Evolutionary conservation across 64 coral and sea anemone genomes (phyloP), one percentile per base, ranked within the genome.

Genomic region (Pachyseris speciosa): DNA sequence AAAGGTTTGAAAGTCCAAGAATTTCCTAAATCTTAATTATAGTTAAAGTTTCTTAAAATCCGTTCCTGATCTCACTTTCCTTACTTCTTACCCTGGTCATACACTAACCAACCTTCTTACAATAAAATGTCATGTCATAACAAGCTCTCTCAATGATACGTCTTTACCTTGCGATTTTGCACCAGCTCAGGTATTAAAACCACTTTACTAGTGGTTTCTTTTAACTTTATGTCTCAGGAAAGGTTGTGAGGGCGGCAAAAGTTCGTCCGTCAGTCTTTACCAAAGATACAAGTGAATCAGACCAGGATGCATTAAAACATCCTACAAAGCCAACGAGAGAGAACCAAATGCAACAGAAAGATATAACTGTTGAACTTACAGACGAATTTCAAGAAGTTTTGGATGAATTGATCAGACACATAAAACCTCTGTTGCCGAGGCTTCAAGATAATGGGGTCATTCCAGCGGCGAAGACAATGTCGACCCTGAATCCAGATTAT

Each of bases 321-420:
- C 15, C 22, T 32, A 51, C 22, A 13, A 63, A 25, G 19, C 7
- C 64, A 68, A 88, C 69, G 49, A 72, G 55, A 30, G 34, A 70
- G 26, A 50, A 42, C 34, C 28, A 32, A 32, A 27, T 57, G 0
- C 17, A 91, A 11, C 61, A 84, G 15, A 29, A 74, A 48, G 32
- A 29, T 43, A 13, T 97, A 69, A 60, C 63, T 63, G 52, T 94
- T 16, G 58, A 94, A 32, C 51, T 90, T 25, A 53, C 75, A 61
- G 68, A 89, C 26, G 95, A 97, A 71, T 97, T 85, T 64, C 86
- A 86, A 57, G 95, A 94, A 31, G 66, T 97, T 38, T 61, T 93
- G 26, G 64, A 89, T 12, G 74, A 88, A 28, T 66, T 97, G 15
- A 89, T 65, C 2, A 47, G 60, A 31, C 84, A 72, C 15, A 59